Percentiles rank a stretch among this genome's conserved stretches.
These are phyloP conservation scores for Agapornis roseicollis DNA, from an alignment of 2,113 vertebrate species.

Conservation along the genomic window DNA sequence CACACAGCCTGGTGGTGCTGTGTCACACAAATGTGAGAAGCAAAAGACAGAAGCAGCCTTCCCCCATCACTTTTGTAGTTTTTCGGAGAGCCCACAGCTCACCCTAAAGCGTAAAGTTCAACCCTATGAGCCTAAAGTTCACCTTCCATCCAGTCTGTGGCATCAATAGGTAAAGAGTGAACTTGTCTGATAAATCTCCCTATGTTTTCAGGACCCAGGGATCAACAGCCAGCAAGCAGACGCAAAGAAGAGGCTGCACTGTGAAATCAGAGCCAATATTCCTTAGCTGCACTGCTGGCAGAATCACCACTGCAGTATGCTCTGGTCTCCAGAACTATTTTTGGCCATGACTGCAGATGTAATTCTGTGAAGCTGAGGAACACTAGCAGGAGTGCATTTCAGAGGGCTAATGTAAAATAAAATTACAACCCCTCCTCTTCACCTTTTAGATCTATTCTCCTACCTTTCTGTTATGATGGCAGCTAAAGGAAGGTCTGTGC, in stretches of 20 bases:
- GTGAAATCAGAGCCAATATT: neutral
- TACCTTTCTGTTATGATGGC: neutral
- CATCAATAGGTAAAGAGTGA: neutral
- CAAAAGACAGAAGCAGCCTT: neutral
- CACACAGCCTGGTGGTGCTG: neutral
- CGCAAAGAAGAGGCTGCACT: neutral
- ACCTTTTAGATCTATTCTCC: neutral
- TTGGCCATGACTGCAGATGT: neutral
- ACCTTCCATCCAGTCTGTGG: neutral
- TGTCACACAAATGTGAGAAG: fast-evolving
- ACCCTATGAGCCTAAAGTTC: fast-evolving
- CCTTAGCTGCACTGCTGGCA: neutral
- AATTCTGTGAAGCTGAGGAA: slow-evolving; percentile 4
- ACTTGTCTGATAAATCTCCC: too few relatives aligned
- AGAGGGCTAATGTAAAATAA: neutral
- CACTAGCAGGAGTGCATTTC: neutral
- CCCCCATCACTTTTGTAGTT: fast-evolving
- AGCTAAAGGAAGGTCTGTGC: neutral
- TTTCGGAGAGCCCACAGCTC: neutral
- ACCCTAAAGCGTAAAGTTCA: neutral
- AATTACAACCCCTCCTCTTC: neutral
- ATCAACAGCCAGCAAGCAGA: neutral
- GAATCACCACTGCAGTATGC: neutral
- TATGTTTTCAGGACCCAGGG: neutral
- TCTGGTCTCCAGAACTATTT: slow-evolving; percentile 25